Percentiles rank a stretch among this genome's conserved stretches.
Evolutionary conservation across 2,113 vertebrate species (phyloP).

Genomic region (Brevimyrus niger): DNA sequence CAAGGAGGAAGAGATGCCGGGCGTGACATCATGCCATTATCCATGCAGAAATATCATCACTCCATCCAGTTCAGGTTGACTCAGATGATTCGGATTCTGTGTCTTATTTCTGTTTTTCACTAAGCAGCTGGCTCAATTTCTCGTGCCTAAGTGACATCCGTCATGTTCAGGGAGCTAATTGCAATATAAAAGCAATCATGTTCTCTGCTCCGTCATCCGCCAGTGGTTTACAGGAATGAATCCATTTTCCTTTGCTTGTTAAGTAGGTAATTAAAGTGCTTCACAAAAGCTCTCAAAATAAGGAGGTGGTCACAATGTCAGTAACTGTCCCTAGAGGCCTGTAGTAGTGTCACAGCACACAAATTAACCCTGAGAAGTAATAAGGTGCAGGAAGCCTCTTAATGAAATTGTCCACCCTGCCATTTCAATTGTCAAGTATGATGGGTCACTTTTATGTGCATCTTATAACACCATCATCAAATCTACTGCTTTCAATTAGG

Average conservation of each 20-base stretch:
- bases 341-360: slow-evolving; percentile 58
- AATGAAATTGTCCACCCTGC: slow-evolving; percentile 35
- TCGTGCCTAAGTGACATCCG: not conserved
- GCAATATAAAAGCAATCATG: slow-evolving; percentile 56
- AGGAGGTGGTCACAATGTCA: slow-evolving; percentile 1
- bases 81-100: not conserved
- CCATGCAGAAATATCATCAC: not conserved
- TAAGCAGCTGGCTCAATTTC: not conserved
- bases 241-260: slow-evolving; percentile 73
- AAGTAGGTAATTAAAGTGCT: slow-evolving; percentile 83
- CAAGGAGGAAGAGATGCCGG: no score
- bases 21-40: not conserved
- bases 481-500: not conserved
- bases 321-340: slow-evolving; percentile 50
- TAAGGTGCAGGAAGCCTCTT: slow-evolving; percentile 39
- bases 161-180: slow-evolving; percentile 42
- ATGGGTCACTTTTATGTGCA: not conserved
- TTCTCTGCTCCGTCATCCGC: slow-evolving; percentile 50
- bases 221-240: slow-evolving; percentile 61
- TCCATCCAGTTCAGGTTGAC: not conserved
- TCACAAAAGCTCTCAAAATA: slow-evolving; percentile 55
- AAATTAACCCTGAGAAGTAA: slow-evolving; percentile 48
- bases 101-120: not conserved
- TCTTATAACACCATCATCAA: not conserved
- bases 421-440: not conserved